Evolutionary conservation across 2,113 vertebrate species (phyloP).

Genomic region (Lepus europaeus): DNA sequence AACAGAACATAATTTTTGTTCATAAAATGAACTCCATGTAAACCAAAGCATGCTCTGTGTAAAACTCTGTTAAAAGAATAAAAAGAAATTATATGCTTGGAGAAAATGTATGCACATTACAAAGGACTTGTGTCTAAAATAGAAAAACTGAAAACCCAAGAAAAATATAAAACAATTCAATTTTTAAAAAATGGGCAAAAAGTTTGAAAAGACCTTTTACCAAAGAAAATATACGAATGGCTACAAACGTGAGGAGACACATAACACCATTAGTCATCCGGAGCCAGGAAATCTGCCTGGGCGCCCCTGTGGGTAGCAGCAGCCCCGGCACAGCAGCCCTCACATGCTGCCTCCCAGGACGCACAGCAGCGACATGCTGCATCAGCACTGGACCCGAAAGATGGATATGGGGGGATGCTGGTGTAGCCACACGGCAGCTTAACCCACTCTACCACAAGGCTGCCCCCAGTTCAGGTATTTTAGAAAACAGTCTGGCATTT

Average conservation of each 20-base stretch:
- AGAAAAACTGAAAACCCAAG: background rate
- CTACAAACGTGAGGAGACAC: background rate
- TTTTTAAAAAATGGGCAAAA: background rate
- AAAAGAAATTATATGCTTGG: background rate
- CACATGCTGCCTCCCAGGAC: no score
- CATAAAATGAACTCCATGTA: background rate
- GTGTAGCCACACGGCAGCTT: no score
- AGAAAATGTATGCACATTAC: background rate
- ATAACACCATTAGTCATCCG: background rate
- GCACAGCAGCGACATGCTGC: no score
- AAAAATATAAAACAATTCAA: background rate
- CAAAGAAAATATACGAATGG: background rate
- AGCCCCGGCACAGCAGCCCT: no score
- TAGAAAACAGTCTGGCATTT: background rate
- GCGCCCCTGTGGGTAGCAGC: no score
- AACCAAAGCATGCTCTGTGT: background rate
- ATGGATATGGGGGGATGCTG: no score
- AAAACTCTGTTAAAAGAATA: constrained; percentile 15
- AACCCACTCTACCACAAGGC: no score
- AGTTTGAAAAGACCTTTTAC: constrained; percentile 16
- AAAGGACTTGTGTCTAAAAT: background rate
- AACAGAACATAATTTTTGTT: background rate
- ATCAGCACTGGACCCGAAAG: no score
- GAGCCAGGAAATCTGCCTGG: no score
- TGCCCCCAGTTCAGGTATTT: background rate